phyloP scores from a whole-genome alignment of 1,140 invertebrate genomes.

The Laupala kohalensis region DNA sequence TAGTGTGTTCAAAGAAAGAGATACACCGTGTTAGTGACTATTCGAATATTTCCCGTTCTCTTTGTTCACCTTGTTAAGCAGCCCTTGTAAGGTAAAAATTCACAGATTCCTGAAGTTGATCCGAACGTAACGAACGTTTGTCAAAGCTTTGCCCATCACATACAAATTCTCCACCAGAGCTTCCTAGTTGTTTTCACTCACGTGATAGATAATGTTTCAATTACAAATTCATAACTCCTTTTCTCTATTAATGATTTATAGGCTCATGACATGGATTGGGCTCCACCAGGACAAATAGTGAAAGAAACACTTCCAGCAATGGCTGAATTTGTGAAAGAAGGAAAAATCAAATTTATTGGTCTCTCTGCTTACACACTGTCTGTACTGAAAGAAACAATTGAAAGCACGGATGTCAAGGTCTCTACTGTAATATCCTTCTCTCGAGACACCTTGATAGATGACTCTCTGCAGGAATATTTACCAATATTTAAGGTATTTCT shows the following conservation, averaged over 20 bases:
- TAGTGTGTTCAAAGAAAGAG: too few relatives aligned
- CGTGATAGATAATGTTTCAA: too few relatives aligned
- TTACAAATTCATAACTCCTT: too few relatives aligned
- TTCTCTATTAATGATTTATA: slow-evolving; percentile 28
- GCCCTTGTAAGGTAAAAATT: too few relatives aligned
- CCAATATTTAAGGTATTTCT: slow-evolving; percentile 61
- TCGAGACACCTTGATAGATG: slow-evolving; percentile 65
- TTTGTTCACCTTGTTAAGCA: too few relatives aligned
- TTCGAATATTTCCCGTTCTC: too few relatives aligned
- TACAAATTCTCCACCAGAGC: too few relatives aligned
- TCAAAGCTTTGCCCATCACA: too few relatives aligned
- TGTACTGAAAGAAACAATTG: slow-evolving; percentile 56
- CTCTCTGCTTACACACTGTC: slow-evolving; percentile 76
- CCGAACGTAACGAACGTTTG: too few relatives aligned
- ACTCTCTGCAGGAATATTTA: slow-evolving; percentile 57
- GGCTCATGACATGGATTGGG: slow-evolving; percentile 87
- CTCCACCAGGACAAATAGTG: slow-evolving; percentile 58
- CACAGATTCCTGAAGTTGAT: too few relatives aligned
- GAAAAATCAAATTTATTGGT: slow-evolving; percentile 72
- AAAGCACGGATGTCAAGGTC: slow-evolving; percentile 50
- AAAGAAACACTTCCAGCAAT: slow-evolving; percentile 77
- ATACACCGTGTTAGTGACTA: too few relatives aligned
- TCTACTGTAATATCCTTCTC: slow-evolving; percentile 65
- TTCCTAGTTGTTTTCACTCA: too few relatives aligned
- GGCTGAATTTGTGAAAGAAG: slow-evolving; percentile 52